phyloP scores from a whole-genome alignment of 2,797 vertebrate species.

The Poeciliopsis gracilis region DNA sequence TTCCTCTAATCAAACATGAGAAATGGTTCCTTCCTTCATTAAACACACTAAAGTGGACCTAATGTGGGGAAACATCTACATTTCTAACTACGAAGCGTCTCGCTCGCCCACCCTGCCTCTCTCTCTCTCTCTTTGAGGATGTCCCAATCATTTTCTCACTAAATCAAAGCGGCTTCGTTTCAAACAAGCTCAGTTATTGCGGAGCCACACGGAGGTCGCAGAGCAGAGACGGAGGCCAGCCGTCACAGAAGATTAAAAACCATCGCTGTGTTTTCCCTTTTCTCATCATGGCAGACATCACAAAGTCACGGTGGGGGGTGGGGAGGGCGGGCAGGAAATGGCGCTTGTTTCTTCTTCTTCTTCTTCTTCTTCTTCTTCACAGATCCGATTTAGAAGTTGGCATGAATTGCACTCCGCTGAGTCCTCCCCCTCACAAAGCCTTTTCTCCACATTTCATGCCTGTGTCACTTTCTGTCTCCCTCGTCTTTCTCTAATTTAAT shows the following conservation, averaged over 20 bases:
- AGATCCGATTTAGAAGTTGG: slow-evolving; percentile 71
- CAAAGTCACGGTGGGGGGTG: slow-evolving; percentile 47
- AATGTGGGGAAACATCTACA: slow-evolving; percentile 19
- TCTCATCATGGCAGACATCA: slow-evolving; percentile 74
- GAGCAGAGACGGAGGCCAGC: slow-evolving; percentile 54
- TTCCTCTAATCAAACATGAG: slow-evolving; percentile 58
- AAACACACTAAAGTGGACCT: slow-evolving; percentile 38
- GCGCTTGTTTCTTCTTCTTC: slow-evolving; percentile 58
- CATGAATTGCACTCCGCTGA: slow-evolving; percentile 61
- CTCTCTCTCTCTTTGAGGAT: not conserved
- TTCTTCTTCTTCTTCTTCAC: slow-evolving; percentile 69
- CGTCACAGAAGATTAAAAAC: slow-evolving; percentile 76
- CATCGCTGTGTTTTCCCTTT: slow-evolving; percentile 47
- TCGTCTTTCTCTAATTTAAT: slow-evolving; percentile 80
- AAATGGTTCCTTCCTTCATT: slow-evolving; percentile 43
- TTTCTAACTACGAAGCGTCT: slow-evolving; percentile 12
- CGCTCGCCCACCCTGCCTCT: not conserved
- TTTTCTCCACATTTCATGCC: slow-evolving; percentile 74
- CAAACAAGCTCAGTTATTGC: slow-evolving; percentile 61
- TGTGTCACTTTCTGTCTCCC: slow-evolving; percentile 75
- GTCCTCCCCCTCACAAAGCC: slow-evolving; percentile 69
- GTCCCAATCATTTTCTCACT: slow-evolving; percentile 18
- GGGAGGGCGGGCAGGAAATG: slow-evolving; percentile 41
- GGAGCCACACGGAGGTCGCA: slow-evolving; percentile 44
- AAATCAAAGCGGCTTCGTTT: slow-evolving; percentile 41